Base-by-base conservation (phyloP, 2,797 vertebrate genomes). In the Notamacropus eugenii region DNA sequence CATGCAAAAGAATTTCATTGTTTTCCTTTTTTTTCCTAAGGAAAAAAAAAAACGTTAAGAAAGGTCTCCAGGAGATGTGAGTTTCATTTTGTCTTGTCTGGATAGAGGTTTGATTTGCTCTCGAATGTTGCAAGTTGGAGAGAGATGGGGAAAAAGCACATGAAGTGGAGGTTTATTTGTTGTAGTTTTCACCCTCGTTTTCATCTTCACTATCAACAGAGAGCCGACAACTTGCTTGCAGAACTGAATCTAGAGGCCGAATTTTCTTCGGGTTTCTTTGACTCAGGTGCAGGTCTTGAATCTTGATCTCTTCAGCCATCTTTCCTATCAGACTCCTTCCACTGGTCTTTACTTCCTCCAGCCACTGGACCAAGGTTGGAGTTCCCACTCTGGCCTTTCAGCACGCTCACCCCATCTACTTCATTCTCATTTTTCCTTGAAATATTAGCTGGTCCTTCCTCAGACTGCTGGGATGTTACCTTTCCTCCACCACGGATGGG, bases 211-310 rank as follows among this genome's bases (percentile, higher is more conserved):
- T 99, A 29, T 99, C 99, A 98, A 99, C 99, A 96, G 99, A 99
- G 98, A 98, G 99, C 99, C 97, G 99, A 99, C 92, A 99, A 99
- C 98, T 99, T 99, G 99, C 99, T 99, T 98, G 99, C 99, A 98
- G 99, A 99, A 99, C 99, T 99, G 99, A 99, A 99, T 98, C 99
- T 99, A 31, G 99, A 99, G 98, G 98, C 99, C 96, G 99, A 99
- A 97, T 98, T 98, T 98, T 99, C 99, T 98, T 99, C 99, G 93
- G 98, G 98, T 99, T 99, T 99, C 99, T 99, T 99, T 99, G 99
- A 99, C 99, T 99, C 99, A 99, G 99, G 98, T 98, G 99, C 98
- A 98, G 99, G 98, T 99, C 99, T 99, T 93, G 98, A 98, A 98
- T 99, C 99, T 98, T 99, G 98, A 96, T 99, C 99, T 98, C 99